These are phyloP conservation scores for Masnerella sp. DNA, from an alignment of 2,888 invertebrate species.

Conservation along the genomic window DNA sequence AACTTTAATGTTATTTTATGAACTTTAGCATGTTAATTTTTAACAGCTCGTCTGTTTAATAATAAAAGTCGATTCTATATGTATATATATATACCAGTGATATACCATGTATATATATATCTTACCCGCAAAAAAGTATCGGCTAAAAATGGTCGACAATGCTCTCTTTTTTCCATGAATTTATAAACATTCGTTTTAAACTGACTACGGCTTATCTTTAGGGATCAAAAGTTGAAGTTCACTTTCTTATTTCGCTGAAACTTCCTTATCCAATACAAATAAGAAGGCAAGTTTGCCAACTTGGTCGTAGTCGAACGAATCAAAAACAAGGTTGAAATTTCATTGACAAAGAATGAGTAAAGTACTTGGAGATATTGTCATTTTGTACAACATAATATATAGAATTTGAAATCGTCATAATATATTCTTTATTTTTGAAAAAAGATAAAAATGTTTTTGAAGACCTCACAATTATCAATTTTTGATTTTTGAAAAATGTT, in stretches of 20 bases:
- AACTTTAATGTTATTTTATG: too few relatives aligned
- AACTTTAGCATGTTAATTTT: too few relatives aligned
- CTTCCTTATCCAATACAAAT: conserved; percentile 28
- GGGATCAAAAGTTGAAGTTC: conserved; percentile 33
- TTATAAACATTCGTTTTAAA: conserved; percentile 45
- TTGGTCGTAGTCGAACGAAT: conserved; percentile 10
- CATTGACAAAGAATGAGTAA: conserved; percentile 6
- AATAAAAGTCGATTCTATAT: conserved; percentile 17
- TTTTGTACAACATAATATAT: too few relatives aligned
- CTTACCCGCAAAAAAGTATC: background rate
- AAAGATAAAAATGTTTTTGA: too few relatives aligned
- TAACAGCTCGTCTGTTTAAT: conserved; percentile 10
- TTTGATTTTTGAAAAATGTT: too few relatives aligned
- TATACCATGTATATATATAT: too few relatives aligned
- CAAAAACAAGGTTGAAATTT: conserved; percentile 16
- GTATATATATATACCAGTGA: too few relatives aligned
- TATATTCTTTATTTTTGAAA: too few relatives aligned
- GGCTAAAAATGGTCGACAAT: conserved; percentile 1
- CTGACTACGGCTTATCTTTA: conserved; percentile 31
- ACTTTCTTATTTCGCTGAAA: conserved; percentile 38
- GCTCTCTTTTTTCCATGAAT: conserved; percentile 31
- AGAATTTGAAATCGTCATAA: too few relatives aligned
- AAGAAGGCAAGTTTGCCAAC: conserved; percentile 26
- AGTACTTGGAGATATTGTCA: background rate
- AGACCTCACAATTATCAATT: too few relatives aligned